Base-by-base conservation (phyloP, 2,888 invertebrate species). In the Liposcelis brunnea region DNA sequence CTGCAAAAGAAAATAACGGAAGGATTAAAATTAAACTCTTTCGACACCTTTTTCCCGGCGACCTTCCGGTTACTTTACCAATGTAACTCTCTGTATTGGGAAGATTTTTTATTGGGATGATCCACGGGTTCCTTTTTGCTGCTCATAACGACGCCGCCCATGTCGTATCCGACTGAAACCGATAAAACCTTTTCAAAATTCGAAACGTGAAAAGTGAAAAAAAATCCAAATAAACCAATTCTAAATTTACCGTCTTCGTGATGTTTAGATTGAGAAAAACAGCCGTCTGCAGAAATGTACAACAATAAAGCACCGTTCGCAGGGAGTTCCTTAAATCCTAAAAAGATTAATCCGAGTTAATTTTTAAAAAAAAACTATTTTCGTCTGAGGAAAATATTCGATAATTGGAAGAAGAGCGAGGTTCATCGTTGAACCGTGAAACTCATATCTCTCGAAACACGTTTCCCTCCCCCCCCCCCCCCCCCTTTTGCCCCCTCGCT, bases 271-370 rank as follows among this genome's bases (percentile, higher is more conserved):
- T 77, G 75, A 42, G 80, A 77, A 63, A 83, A 80, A 59, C 80
- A 78, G 36, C 87, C 89, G 61, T 95, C 94, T 19, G 93, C 93
- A 16, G 94, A 94, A 52, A 95, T 75, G 65, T 94, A 95, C 49
- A 95, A 71, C 48, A 95, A 70, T 53, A 95, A 70, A 43, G 85
- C 91, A 40, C 93, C 93, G 60, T 86, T 87, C 2, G 82, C 76
- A 8, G 91, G 87, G 54, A 95, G 71, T 65, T 95, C 94, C 61
- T 90, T 89, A 66, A 90, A 90, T 49, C 90, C 86, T 58, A 32
- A 36, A 34, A 46, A 2, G 6, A 47, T 4, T 2, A 11, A 19
- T 43, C 33, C 10, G 10, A 31, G 32, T 12, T 42, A 8, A 10
- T n/a, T 43, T 8, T 16, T 35, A 15, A 26, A 21, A 43, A 26